Conservation (phyloP, 2,888 invertebrate species). For the Seira ritae region DNA sequence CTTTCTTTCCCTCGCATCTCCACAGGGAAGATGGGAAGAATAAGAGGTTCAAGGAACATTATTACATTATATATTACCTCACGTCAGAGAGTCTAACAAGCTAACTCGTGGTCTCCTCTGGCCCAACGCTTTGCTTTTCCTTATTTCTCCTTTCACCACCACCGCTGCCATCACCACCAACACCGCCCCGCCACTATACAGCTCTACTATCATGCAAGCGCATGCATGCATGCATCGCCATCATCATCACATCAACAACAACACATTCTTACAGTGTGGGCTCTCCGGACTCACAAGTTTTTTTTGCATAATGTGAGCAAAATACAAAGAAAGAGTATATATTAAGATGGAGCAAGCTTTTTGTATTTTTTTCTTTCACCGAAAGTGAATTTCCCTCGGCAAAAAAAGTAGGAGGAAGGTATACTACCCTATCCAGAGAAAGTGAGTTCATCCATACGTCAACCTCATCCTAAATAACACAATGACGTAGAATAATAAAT, state of each 20-base stretch:
- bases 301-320: conserved; percentile 8
- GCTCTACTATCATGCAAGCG: conserved; percentile 26
- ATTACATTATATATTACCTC: conserved; percentile 65
- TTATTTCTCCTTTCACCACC: conserved; percentile 52
- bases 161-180: conserved; percentile 27
- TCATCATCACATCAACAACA: conserved; percentile 12
- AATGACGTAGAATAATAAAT: conserved; percentile 45
- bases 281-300: background rate
- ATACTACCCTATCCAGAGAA: too few relatives aligned
- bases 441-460: conserved; percentile 27
- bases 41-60: conserved; percentile 57
- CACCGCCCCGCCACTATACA: conserved; percentile 31
- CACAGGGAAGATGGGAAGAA: conserved; percentile 48
- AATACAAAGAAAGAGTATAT: conserved; percentile 10
- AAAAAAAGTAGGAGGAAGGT: conserved; percentile 8
- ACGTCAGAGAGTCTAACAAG: conserved; percentile 62
- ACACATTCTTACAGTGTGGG: background rate
- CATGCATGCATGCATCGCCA: conserved; percentile 25
- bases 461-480: conserved; percentile 43
- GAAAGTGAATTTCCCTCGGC: conserved; percentile 2
- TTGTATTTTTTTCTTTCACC: background rate
- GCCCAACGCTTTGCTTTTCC: conserved; percentile 65
- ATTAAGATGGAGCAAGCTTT: background rate
- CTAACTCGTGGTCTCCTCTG: conserved; percentile 63
- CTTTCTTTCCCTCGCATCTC: conserved; percentile 54